Evolutionary conservation across 2,113 vertebrate genomes (phyloP).

Genomic region (Chlamydotis undulata): DNA sequence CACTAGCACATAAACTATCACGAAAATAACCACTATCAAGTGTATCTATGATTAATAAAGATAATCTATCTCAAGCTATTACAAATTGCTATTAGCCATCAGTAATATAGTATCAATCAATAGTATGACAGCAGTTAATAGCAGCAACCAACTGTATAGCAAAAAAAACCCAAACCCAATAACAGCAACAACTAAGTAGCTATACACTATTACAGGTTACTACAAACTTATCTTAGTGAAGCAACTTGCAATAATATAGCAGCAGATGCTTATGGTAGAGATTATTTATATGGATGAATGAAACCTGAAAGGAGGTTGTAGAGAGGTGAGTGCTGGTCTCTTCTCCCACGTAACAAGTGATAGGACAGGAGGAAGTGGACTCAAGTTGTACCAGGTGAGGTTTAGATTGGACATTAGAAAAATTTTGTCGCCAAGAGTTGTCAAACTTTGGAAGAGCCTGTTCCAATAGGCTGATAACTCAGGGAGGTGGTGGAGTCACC

Average conservation of each 20-base stretch:
- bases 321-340: too few relatives aligned
- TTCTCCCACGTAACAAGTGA: too few relatives aligned
- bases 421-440: too few relatives aligned
- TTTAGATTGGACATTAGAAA: too few relatives aligned
- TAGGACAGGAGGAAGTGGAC: too few relatives aligned
- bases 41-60: neutral
- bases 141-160: neutral
- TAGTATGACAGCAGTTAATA: neutral
- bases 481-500: too few relatives aligned
- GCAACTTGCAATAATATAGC: neutral
- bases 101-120: neutral
- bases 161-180: neutral
- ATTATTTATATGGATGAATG: neutral
- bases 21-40: neutral
- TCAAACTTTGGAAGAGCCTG: too few relatives aligned
- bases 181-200: neutral
- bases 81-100: neutral
- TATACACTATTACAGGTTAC: neutral
- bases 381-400: too few relatives aligned
- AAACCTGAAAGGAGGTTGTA: too few relatives aligned
- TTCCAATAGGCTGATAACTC: too few relatives aligned
- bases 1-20: neutral
- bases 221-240: neutral
- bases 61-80: neutral
- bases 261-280: neutral